phyloP scores from a whole-genome alignment of 1,140 invertebrate genomes.

The Trissolcus basalis region DNA sequence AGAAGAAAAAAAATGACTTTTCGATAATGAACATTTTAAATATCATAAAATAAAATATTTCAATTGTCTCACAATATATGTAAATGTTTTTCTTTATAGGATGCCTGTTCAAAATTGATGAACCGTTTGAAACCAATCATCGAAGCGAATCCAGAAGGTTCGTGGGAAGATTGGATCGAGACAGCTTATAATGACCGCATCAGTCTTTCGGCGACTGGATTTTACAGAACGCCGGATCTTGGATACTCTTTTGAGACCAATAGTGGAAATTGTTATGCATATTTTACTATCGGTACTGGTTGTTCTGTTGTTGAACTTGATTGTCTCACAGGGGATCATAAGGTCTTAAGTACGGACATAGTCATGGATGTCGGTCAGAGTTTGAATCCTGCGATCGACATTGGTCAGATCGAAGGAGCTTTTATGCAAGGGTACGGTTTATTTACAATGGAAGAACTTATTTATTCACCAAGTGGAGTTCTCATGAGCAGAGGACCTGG shows the following conservation, averaged over 20 bases:
- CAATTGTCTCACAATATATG: too few species aligned
- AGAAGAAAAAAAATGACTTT: too few species aligned
- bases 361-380: slow-evolving; percentile 96
- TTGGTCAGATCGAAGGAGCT: slow-evolving; percentile 96
- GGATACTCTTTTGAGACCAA: slow-evolving; percentile 85
- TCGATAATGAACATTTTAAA: too few species aligned
- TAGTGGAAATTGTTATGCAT: slow-evolving; percentile 84
- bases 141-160: slow-evolving; percentile 84
- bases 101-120: slow-evolving; percentile 88
- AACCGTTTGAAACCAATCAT: slow-evolving; percentile 87
- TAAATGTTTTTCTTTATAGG: too few species aligned
- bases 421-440: slow-evolving; percentile 96
- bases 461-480: slow-evolving; percentile 88
- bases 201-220: slow-evolving; percentile 90
- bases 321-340: slow-evolving; percentile 90
- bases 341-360: slow-evolving; percentile 90
- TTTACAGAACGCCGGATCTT: slow-evolving; percentile 86
- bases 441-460: slow-evolving; percentile 92
- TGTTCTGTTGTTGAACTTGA: slow-evolving; percentile 90
- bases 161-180: slow-evolving; percentile 91
- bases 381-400: slow-evolving; percentile 96
- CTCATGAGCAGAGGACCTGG: slow-evolving; percentile 92
- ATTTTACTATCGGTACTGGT: slow-evolving; percentile 87
- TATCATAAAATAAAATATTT: too few species aligned
- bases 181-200: slow-evolving; percentile 88